These are phyloP conservation scores for Atta cephalotes DNA, from an alignment of 1,140 invertebrate genomes.

Conservation along the genomic window DNA sequence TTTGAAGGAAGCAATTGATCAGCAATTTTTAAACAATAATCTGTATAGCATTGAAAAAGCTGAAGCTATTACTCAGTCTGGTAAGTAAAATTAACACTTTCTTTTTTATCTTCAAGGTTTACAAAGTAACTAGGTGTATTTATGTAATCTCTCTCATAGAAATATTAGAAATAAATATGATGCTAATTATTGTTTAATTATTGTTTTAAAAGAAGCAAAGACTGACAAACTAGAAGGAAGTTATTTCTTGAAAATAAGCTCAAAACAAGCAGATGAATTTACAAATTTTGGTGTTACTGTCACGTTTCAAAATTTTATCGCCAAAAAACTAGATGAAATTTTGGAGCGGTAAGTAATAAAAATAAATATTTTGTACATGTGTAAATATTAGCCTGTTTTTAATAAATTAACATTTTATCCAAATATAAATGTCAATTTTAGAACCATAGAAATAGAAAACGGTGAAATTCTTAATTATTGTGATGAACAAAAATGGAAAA, in stretches of 20 bases:
- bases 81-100: conserved; percentile 8
- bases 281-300: conserved; percentile 72
- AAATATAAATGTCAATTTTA: conserved; percentile 53
- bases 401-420: conserved; percentile 4
- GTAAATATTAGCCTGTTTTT: not conserved
- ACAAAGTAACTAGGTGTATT: not conserved
- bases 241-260: conserved; percentile 41
- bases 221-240: not conserved
- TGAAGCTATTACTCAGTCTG: not conserved
- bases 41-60: not conserved
- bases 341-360: conserved; percentile 73
- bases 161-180: conserved; percentile 4
- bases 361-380: conserved; percentile 23
- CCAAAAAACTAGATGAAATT: conserved; percentile 74
- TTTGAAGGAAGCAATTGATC: conserved; percentile 69
- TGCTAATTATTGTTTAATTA: conserved; percentile 23
- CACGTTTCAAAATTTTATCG: conserved; percentile 75
- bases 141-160: conserved; percentile 3
- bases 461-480: not conserved
- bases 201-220: not conserved
- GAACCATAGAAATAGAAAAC: conserved; percentile 60
- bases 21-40: conserved; percentile 63
- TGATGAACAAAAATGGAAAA: conserved; percentile 35
- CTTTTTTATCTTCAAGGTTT: not conserved
- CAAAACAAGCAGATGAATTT: conserved; percentile 63